Conservation (phyloP, 2,888 invertebrate species). For the Leistus spinibarbis region DNA sequence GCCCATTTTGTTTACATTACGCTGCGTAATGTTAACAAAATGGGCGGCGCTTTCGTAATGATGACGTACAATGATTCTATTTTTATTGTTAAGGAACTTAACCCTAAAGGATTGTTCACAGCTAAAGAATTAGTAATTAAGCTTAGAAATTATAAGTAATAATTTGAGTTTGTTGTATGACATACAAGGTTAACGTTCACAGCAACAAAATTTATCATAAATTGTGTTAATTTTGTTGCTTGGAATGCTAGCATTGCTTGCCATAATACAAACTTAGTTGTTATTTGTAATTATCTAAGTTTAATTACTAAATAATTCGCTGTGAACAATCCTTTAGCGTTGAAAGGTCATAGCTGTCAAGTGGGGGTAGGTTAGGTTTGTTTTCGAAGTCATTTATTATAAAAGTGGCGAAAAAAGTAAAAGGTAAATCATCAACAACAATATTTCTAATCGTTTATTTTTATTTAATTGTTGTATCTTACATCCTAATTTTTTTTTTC, state of each 20-base stretch:
- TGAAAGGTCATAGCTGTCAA: not conserved
- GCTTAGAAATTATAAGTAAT: too few species aligned
- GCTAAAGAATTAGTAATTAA: too few species aligned
- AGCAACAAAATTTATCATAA: too few species aligned
- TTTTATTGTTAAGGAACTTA: not conserved
- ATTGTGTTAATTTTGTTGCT: too few species aligned
- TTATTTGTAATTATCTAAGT: not conserved
- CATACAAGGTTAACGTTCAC: too few species aligned
- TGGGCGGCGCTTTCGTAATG: not conserved
- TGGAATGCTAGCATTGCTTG: too few species aligned
- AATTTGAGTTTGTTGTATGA: too few species aligned
- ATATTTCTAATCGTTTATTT: conserved; percentile 16
- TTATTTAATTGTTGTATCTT: conserved; percentile 9
- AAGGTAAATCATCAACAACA: not conserved
- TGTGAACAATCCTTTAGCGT: too few species aligned
- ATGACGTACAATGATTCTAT: not conserved
- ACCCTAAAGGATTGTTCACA: too few species aligned
- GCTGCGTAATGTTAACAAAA: not conserved
- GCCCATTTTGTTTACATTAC: too few species aligned
- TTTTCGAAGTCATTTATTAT: not conserved
- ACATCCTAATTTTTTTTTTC: not conserved
- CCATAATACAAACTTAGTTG: too few species aligned
- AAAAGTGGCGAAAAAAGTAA: not conserved
- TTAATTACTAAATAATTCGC: too few species aligned
- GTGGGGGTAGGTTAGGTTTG: not conserved